phyloP scores from a whole-genome alignment of 2,113 vertebrate species.

The Myxocyprinus asiaticus region DNA sequence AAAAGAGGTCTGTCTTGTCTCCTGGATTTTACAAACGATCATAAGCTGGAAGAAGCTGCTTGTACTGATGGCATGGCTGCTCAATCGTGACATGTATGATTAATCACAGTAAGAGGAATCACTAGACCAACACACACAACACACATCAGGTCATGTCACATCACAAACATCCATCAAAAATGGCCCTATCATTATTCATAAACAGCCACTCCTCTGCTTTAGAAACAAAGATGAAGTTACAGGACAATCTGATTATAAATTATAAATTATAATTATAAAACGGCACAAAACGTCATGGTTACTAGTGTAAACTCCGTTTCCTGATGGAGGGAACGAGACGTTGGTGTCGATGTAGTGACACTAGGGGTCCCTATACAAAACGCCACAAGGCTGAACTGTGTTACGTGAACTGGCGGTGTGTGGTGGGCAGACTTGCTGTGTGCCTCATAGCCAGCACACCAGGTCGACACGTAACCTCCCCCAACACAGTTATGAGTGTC shows the following conservation, averaged over 20 bases:
- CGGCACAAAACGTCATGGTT: conserved; percentile 3
- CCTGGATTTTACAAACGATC: background rate
- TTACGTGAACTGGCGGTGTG: no score
- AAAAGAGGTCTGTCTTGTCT: background rate
- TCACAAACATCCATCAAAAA: background rate
- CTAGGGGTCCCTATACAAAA: no score
- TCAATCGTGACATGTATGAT: conserved; percentile 43
- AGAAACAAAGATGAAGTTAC: conserved; percentile 32
- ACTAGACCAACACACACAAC: background rate
- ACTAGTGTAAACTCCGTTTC: no score
- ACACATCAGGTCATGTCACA: background rate
- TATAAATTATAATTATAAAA: conserved; percentile 10
- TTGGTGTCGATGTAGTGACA: no score
- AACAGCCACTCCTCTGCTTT: conserved; percentile 14
- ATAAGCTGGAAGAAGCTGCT: conserved; percentile 27
- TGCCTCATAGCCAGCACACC: no score
- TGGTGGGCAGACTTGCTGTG: no score
- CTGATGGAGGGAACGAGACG: no score
- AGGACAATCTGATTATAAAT: no score
- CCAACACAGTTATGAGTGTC: no score
- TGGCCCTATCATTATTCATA: background rate
- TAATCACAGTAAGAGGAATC: conserved; percentile 32
- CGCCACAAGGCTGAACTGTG: no score
- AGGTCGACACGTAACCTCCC: no score
- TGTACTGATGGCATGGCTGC: conserved; percentile 28